Conservation (phyloP, 2,113 vertebrate genomes). For the Lipophrys pholis region DNA sequence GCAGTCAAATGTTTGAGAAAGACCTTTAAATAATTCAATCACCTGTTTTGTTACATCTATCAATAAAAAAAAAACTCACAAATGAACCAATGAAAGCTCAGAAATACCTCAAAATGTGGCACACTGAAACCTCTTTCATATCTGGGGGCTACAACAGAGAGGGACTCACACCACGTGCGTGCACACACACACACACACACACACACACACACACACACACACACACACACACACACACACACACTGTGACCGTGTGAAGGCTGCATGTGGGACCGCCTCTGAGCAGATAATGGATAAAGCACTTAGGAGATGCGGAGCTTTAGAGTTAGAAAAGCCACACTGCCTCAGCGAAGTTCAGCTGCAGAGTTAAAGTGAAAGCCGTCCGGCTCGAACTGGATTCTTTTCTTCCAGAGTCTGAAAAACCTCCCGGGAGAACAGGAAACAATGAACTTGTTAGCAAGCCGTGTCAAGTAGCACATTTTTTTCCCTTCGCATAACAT, state of each 20-base stretch:
- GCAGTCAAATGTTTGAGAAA: neutral
- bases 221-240: neutral
- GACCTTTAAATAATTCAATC: slow-evolving; percentile 10
- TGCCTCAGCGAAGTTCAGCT: slow-evolving; percentile 14
- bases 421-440: neutral
- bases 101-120: too few relatives aligned
- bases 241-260: neutral
- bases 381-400: neutral
- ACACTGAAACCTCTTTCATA: too few relatives aligned
- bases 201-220: too few relatives aligned
- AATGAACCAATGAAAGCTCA: neutral
- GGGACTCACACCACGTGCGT: too few relatives aligned
- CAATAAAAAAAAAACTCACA: neutral
- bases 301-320: neutral
- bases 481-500: slow-evolving; percentile 10
- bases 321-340: slow-evolving; percentile 2
- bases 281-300: slow-evolving; percentile 10
- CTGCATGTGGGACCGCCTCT: slow-evolving; percentile 14
- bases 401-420: neutral
- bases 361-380: slow-evolving; percentile 11
- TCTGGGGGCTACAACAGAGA: too few relatives aligned
- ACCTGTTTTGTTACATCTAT: slow-evolving; percentile 9
- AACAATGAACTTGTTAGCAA: neutral
- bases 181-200: too few relatives aligned
- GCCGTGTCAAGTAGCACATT: neutral